Evolutionary conservation across 2,797 vertebrate genomes (phyloP).

Genomic region (Poecilia picta): DNA sequence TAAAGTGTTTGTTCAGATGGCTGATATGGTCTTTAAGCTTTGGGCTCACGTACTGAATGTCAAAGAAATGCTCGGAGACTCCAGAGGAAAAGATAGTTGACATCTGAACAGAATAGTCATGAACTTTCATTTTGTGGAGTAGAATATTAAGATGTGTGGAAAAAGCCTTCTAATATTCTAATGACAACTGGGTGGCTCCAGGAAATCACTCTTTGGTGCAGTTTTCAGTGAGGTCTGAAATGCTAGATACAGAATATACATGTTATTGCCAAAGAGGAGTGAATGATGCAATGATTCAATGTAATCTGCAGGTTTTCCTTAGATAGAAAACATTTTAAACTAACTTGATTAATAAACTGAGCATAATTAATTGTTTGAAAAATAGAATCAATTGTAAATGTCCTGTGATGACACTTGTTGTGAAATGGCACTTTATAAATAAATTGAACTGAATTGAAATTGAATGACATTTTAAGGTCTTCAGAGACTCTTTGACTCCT

Average conservation of each 20-base stretch:
- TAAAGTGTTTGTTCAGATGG: slow-evolving; percentile 70
- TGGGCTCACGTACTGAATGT: slow-evolving; percentile 24
- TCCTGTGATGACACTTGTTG: no score
- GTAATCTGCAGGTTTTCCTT: no score
- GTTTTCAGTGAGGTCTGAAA: neutral
- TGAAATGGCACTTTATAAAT: no score
- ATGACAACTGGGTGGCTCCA: neutral
- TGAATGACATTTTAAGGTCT: neutral
- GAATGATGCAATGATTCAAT: no score
- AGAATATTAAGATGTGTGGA: neutral
- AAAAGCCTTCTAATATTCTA: neutral
- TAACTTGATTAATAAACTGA: no score
- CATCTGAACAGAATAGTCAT: neutral
- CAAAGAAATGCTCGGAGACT: slow-evolving; percentile 5
- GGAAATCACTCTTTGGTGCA: neutral
- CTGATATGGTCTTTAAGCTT: slow-evolving; percentile 34
- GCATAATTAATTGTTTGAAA: no score
- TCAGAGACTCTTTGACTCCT: neutral
- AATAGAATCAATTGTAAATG: no score
- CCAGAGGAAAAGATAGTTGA: slow-evolving; percentile 9
- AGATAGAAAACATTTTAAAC: no score
- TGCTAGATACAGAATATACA: neutral
- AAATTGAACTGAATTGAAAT: no score
- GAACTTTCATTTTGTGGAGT: neutral
- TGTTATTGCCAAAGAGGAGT: neutral